Base-by-base conservation (phyloP, 2,888 invertebrate genomes). In the Idaea biselata region DNA sequence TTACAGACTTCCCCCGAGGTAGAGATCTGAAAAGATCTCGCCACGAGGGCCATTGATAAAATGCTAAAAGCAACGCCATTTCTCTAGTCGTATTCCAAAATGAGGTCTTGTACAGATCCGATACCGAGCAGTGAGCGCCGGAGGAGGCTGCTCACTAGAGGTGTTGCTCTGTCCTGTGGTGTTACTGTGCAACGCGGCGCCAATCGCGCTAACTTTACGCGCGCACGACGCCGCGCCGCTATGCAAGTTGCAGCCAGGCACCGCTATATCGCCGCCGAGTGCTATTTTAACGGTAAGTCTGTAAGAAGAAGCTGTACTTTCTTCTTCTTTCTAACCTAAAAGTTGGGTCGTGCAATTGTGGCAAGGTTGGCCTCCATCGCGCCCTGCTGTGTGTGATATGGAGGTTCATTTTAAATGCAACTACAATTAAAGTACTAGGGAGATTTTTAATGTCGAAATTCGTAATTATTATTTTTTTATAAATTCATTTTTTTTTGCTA, bases 211-310 rank as follows among this genome's bases (percentile, higher is more conserved):
- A 1, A 90, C 89, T 1, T 70, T 91, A 60, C 83, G 91, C 1
- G 84, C 87, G 3, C 80, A 85, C 70, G 88, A 91, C 72, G 89
- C 87, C 25, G 82, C 88, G 61, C 89, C 89, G 14, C 79, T 90
- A 14, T 90, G 90, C 77, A 81, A 78, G 63, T 72, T 91, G 0
- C 86, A 86, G 53, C 74, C 89, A 0, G 90, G 89, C 11, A 67
- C 78, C 0, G 87, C 81, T 1, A 77, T 88, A 31, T 78, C 88
- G 0, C 86, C 89, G 7, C 86, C 89, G 0, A 74, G 84, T 0
- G 68, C 72, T 6, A 69, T 89, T 8, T 73, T 89, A 7, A 70
- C 77, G 74, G 91, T 89, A 68, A 59, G 18, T 17, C 8, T 16
- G 6, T 31, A 6, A 6, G 4, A 4, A 7, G 11, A 53, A 25